These are phyloP conservation scores for Micropoecilia bifurca DNA, from an alignment of 2,797 vertebrate species.

Conservation along the genomic window DNA sequence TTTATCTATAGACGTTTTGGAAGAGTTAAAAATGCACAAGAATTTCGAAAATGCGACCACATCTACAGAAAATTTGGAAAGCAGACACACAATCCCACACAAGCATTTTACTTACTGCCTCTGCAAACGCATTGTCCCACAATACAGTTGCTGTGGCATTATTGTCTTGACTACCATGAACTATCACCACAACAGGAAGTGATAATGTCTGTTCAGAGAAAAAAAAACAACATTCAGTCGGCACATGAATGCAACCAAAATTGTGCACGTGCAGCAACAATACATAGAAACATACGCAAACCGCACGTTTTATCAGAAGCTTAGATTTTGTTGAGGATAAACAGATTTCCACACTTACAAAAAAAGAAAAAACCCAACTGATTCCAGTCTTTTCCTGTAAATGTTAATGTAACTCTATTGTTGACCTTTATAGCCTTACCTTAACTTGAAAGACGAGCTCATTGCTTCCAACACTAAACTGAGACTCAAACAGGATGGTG, in stretches of 20 bases:
- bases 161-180: slow-evolving; percentile 98
- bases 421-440: slow-evolving; percentile 67
- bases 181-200: slow-evolving; percentile 96
- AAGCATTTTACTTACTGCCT: slow-evolving; percentile 86
- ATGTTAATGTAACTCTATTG: not conserved
- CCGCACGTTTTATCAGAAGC: not conserved
- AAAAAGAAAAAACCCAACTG: not conserved
- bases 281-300: not conserved
- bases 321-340: not conserved
- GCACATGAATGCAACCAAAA: not conserved
- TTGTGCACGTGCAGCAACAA: not conserved
- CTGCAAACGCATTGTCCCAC: slow-evolving; percentile 98
- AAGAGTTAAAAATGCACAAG: not conserved
- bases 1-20: not conserved
- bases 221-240: slow-evolving; percentile 4
- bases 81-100: not conserved
- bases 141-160: slow-evolving; percentile 96
- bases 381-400: not conserved
- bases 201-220: slow-evolving; percentile 87
- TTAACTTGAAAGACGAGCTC: slow-evolving; percentile 98
- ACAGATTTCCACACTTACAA: not conserved
- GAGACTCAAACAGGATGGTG: slow-evolving; percentile 96
- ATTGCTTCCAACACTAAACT: slow-evolving; percentile 97
- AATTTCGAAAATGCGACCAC: not conserved
- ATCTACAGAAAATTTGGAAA: not conserved